Base-by-base conservation (phyloP, 1,140 invertebrate genomes). In the Asobara japonica region DNA sequence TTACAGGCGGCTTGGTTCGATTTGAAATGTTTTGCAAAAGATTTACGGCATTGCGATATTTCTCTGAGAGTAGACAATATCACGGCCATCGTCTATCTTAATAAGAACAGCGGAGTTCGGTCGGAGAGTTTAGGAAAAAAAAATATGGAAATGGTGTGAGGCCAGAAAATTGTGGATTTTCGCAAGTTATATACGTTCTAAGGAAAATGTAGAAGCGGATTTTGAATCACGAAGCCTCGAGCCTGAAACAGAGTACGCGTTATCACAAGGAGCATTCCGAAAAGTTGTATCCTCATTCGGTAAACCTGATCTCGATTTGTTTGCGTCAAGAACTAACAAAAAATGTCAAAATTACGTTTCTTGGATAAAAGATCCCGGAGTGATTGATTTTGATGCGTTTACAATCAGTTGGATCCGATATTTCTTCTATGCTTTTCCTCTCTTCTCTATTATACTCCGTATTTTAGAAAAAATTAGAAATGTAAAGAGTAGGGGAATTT, bases 341-440 rank as follows among this genome's bases (percentile, higher is more conserved):
- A 82, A 81, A 75, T 78, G 77, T 65, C 31, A 68, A 11, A n/a
- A 16, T 16, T 82, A 76, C 68, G 45, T 80, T 22, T 79, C 77
- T 8, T 81, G 79, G 79, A 18, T 60, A 11, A 45, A 38, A 27
- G 80, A 83, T 45, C 80, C 79, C 11, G 76, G 70, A 10, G 18
- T 72, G 7, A 33, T 68, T 16, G 56, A 56, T 1, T 68, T 80
- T 31, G 79, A 83, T 71, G 79, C 79, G 0, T 82, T 81, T 71
- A 82, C 78, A 7, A 64, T 82, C 4, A 30, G 48, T 38, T 82
- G 80, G 77, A 76, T 27, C 5, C 30, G 31, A 22, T 69, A 72
- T 69, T 68, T 65, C 25, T 70, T 74, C 30, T 30, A 74, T 25
- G 67, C 68, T 7, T 70, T 82, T 71, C 78, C 81, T 8, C 76